phyloP scores from a whole-genome alignment of 1,140 invertebrate genomes.

The Grapholita molesta region DNA sequence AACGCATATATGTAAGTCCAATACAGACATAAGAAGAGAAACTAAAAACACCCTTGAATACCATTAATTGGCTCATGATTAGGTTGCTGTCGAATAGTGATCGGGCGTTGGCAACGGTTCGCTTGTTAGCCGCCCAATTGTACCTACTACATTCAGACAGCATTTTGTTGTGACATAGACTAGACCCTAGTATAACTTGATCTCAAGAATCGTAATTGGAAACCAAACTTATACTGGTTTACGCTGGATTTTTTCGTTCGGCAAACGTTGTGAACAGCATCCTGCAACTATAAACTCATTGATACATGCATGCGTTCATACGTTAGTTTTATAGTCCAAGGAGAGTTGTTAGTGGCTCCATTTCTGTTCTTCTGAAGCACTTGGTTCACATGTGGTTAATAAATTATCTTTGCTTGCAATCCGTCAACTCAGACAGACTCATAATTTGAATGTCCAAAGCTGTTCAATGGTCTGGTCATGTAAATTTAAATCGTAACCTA shows the following conservation, averaged over 20 bases:
- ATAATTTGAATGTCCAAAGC: neutral
- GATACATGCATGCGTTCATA: neutral
- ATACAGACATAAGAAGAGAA: neutral
- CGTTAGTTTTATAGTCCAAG: neutral
- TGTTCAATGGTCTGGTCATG: neutral
- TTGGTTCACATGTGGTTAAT: neutral
- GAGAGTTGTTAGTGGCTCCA: neutral
- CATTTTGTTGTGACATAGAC: neutral
- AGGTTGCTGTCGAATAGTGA: neutral
- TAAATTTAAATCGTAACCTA: neutral
- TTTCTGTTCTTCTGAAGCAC: neutral
- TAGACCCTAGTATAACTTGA: neutral
- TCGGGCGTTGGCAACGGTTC: neutral
- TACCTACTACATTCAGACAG: neutral
- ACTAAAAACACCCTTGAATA: constrained; percentile 1
- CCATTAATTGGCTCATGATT: constrained; percentile 14
- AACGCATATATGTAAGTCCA: neutral
- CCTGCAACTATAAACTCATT: neutral
- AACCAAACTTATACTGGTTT: neutral
- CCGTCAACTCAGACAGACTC: neutral
- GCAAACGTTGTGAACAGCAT: neutral
- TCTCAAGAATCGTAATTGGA: neutral
- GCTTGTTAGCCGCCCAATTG: constrained; percentile 13
- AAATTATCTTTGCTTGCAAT: neutral
- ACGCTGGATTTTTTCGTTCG: neutral